These are phyloP conservation scores for Recurvirostra avosetta DNA, from an alignment of 2,113 vertebrate species.

Conservation along the genomic window DNA sequence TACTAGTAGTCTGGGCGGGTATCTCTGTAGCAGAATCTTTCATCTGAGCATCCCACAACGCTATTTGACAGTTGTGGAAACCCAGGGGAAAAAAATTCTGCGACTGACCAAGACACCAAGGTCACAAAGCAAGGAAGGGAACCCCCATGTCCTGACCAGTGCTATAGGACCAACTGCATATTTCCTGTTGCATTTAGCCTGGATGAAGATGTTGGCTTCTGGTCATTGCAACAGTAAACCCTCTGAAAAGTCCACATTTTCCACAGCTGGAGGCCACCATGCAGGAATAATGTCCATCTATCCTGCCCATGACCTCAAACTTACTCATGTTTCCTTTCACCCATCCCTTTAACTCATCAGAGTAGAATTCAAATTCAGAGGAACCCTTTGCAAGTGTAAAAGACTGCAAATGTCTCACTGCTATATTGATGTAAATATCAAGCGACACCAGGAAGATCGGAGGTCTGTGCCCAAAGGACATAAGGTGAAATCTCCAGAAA, in stretches of 20 bases:
- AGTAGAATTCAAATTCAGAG: neutral
- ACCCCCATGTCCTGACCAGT: neutral
- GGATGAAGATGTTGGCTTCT: neutral
- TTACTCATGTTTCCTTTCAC: neutral
- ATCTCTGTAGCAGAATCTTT: neutral
- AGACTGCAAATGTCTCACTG: neutral
- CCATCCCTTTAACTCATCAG: neutral
- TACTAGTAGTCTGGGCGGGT: too few relatives aligned
- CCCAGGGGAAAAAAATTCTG: neutral
- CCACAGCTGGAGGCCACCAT: neutral
- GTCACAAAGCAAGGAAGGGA: neutral
- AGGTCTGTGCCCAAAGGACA: neutral
- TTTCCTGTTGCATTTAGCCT: neutral
- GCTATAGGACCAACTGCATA: neutral
- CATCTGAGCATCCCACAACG: neutral
- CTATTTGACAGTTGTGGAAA: neutral
- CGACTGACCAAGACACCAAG: neutral
- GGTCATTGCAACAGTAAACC: neutral
- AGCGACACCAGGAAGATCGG: neutral
- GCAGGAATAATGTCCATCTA: neutral
- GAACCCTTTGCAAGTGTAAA: neutral
- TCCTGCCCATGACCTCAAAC: neutral
- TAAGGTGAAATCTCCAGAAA: neutral
- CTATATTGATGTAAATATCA: neutral
- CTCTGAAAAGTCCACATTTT: neutral